phyloP scores from a whole-genome alignment of 1,140 invertebrate genomes.

The Pissodes strobi region DNA sequence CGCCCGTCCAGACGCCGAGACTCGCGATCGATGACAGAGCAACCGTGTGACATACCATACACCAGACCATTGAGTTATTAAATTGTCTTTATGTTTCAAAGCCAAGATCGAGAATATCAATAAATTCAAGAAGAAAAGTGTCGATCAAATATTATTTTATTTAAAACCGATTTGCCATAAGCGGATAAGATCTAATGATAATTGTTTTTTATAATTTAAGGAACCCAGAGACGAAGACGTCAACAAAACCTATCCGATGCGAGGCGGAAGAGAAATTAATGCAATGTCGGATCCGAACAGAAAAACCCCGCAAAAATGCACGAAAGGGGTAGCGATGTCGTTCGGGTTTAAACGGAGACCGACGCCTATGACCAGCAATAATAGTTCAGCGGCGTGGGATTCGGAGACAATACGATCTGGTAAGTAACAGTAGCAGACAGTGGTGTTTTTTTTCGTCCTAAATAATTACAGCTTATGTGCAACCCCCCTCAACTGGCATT shows the following conservation, averaged over 20 bases:
- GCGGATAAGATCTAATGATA: not conserved
- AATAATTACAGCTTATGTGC: no score
- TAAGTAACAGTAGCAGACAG: no score
- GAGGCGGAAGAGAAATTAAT: not conserved
- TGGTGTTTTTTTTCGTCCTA: no score
- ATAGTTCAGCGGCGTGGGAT: not conserved
- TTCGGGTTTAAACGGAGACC: slow-evolving; percentile 70
- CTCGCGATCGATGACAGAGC: no score
- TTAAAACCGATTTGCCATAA: not conserved
- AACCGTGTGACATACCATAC: no score
- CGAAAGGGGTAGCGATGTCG: slow-evolving; percentile 69
- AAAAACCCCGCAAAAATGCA: slow-evolving; percentile 52
- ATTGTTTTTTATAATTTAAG: not conserved
- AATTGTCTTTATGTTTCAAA: no score
- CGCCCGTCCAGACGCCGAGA: no score
- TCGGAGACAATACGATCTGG: not conserved
- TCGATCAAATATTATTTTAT: no score
- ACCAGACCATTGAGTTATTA: no score
- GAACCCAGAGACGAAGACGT: not conserved
- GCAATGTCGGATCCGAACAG: slow-evolving; percentile 27
- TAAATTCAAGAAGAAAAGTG: no score
- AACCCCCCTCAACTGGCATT: no score
- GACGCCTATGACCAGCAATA: slow-evolving; percentile 17
- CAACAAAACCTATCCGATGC: not conserved
- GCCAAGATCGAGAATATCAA: no score